Percentiles rank a stretch among this genome's conserved stretches.
These are phyloP conservation scores for Halichondria panicea DNA, from an alignment of 37 sponge, comb jelly and placozoan species.

Conservation along the genomic window DNA sequence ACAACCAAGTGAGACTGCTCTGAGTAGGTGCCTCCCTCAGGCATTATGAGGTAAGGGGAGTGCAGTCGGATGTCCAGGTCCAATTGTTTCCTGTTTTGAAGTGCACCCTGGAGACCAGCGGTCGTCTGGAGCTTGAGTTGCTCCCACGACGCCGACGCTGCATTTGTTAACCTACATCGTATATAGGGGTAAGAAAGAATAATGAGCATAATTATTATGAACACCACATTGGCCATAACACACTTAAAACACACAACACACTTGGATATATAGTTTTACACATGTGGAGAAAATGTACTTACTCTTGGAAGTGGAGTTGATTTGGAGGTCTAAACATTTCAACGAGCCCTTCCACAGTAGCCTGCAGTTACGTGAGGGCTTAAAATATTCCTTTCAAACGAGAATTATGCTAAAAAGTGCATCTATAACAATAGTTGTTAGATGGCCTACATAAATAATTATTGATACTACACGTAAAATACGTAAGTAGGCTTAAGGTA, in stretches of 20 bases:
- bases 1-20: slow-evolving; percentile 23
- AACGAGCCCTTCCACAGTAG: slow-evolving; percentile 67
- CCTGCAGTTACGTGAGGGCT: no score
- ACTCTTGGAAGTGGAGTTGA: slow-evolving; percentile 70
- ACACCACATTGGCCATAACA: no score
- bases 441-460: no score
- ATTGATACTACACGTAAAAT: no score
- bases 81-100: slow-evolving; percentile 58
- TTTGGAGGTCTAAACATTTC: slow-evolving; percentile 56
- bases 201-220: no score
- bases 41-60: slow-evolving; percentile 72
- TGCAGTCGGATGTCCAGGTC: slow-evolving; percentile 52
- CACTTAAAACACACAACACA: no score
- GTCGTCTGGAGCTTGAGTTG: slow-evolving; percentile 64
- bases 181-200: no score
- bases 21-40: slow-evolving; percentile 41
- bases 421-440: background rate
- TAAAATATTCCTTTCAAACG: slow-evolving; percentile 42
- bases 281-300: no score
- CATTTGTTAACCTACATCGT: slow-evolving; percentile 76
- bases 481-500: no score
- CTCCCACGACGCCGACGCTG: slow-evolving; percentile 60
- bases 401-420: background rate
- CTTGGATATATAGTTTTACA: no score
- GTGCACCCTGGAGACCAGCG: slow-evolving; percentile 46